phyloP scores from a whole-genome alignment of 2,113 vertebrate species.

The Candoia aspera region DNA sequence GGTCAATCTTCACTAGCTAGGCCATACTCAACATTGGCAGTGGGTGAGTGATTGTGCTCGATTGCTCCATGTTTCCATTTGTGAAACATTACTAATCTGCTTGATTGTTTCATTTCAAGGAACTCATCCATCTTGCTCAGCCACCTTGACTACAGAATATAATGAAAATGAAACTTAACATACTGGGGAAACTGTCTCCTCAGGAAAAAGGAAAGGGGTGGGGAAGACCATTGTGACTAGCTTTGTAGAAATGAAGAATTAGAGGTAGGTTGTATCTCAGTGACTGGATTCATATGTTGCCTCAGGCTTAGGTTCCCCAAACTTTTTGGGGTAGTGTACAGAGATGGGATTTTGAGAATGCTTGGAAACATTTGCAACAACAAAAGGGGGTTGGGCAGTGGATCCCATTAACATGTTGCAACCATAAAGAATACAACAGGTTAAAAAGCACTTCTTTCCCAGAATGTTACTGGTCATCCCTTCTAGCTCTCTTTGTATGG shows the following conservation, averaged over 20 bases:
- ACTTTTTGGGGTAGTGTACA: not conserved
- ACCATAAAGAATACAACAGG: not conserved
- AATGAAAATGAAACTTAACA: constrained; percentile 16
- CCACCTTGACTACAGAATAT: constrained; percentile 65
- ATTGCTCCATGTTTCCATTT: not conserved
- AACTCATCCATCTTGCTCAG: constrained; percentile 68
- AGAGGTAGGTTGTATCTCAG: not conserved
- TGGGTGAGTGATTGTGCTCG: constrained; percentile 12
- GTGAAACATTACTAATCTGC: constrained; percentile 13
- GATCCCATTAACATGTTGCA: not conserved
- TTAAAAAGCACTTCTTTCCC: not conserved
- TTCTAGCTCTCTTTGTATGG: not conserved
- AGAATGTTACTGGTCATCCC: not conserved
- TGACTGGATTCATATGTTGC: not conserved
- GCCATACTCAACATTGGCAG: not conserved
- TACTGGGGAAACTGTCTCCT: constrained; percentile 42
- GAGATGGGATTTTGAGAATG: not conserved
- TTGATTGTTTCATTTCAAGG: constrained; percentile 61
- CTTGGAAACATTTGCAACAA: not conserved
- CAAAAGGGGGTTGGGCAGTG: not conserved
- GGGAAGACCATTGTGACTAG: constrained; percentile 38
- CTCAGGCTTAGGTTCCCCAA: not conserved
- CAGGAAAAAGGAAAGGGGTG: constrained; percentile 56
- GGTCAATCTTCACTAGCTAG: not conserved
- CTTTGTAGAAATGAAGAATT: constrained; percentile 44